Conservation (phyloP, 1,140 invertebrate genomes). For the Stegodyphus mimosarum region DNA sequence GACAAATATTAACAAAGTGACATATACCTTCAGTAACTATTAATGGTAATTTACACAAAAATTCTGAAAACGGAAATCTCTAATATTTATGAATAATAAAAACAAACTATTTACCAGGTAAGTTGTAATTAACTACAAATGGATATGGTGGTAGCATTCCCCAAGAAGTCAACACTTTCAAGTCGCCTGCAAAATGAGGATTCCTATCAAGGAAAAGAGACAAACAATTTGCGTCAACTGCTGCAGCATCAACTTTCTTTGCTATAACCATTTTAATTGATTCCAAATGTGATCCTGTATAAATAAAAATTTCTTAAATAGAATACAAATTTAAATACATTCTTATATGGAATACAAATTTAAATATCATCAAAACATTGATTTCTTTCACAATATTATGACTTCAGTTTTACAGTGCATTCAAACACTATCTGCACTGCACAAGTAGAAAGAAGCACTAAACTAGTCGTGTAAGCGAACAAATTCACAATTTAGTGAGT, state of each 20-base stretch:
- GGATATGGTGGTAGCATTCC: constrained; percentile 75
- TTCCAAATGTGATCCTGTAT: constrained; percentile 72
- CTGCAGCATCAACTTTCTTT: constrained; percentile 74
- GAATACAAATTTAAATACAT: too few species aligned
- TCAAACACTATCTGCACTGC: too few species aligned
- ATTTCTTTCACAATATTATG: too few species aligned
- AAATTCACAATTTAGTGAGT: too few species aligned
- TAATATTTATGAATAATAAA: too few species aligned
- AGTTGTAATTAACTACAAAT: constrained; percentile 72
- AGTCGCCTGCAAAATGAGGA: constrained; percentile 71
- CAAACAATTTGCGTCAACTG: constrained; percentile 74
- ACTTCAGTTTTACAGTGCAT: too few species aligned
- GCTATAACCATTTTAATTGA: constrained; percentile 74
- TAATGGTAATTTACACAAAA: not conserved
- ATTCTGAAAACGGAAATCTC: constrained; percentile 40
- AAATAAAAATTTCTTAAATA: constrained; percentile 63
- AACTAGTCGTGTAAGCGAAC: too few species aligned
- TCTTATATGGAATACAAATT: too few species aligned
- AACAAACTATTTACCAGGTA: constrained; percentile 69
- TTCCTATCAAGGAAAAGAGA: constrained; percentile 72
- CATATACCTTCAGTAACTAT: not conserved
- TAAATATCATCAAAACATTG: too few species aligned
- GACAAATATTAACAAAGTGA: not conserved
- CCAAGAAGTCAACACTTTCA: constrained; percentile 73
- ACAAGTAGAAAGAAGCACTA: too few species aligned